These are phyloP conservation scores for Brachyopa scutellaris DNA, from an alignment of 2,888 invertebrate genomes.

Conservation along the genomic window DNA sequence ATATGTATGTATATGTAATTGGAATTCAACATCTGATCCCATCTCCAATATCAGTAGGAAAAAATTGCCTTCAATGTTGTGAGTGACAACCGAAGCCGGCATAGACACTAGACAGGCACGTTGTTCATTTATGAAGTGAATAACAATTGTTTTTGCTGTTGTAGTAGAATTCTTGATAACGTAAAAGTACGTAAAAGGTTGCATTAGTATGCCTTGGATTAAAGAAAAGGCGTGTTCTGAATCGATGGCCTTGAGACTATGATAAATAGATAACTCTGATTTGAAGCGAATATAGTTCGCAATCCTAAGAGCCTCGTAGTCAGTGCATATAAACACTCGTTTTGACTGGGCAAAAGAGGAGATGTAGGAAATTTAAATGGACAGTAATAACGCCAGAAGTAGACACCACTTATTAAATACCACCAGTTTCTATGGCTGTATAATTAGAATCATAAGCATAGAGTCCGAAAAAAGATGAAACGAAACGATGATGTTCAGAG, in stretches of 20 bases:
- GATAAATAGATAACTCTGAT: no score
- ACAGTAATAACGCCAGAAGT: no score
- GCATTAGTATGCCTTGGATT: conserved; percentile 8
- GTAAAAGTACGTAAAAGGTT: conserved; percentile 39
- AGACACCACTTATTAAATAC: no score
- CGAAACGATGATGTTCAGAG: no score
- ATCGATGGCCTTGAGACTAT: conserved; percentile 34
- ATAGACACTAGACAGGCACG: conserved; percentile 15
- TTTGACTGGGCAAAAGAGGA: no score
- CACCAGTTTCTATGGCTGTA: no score
- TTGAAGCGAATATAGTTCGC: no score
- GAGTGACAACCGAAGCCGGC: conserved; percentile 39
- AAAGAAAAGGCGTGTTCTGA: conserved; percentile 36
- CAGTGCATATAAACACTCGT: no score
- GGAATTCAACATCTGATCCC: conserved; percentile 16
- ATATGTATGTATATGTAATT: neutral
- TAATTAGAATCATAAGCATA: no score
- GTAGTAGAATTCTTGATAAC: conserved; percentile 28
- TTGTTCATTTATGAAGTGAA: conserved; percentile 40
- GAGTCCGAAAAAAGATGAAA: no score
- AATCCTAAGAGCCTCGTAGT: no score
- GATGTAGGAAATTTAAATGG: no score
- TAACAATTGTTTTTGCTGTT: conserved; percentile 20
- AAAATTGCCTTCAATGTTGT: conserved; percentile 7
- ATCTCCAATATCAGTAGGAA: conserved; percentile 2